Percentiles rank a stretch among this genome's conserved stretches.
Conservation (phyloP, 1,140 invertebrate genomes). For the Scaptomyza pallida region DNA sequence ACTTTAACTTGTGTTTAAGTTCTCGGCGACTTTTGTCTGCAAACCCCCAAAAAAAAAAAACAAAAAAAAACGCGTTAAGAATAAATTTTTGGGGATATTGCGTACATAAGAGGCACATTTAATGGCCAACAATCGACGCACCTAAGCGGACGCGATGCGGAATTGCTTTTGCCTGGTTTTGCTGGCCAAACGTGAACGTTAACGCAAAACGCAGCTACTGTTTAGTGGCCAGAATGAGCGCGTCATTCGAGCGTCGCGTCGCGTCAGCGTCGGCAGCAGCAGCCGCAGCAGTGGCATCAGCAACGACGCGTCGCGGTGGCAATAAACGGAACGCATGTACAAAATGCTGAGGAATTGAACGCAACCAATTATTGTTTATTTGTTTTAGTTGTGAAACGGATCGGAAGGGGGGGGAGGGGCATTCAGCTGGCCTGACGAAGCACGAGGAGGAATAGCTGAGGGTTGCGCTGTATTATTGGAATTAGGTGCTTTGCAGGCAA, state of each 20-base stretch:
- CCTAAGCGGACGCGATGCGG: conserved; percentile 23
- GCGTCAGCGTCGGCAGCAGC: conserved; percentile 19
- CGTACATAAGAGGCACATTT: conserved; percentile 51
- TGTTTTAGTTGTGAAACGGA: conserved; percentile 34
- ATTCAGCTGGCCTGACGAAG: not conserved
- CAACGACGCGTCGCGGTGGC: conserved; percentile 11
- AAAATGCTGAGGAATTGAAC: conserved; percentile 56
- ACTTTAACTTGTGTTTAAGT: not conserved
- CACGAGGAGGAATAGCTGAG: too few species aligned
- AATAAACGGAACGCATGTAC: conserved; percentile 50
- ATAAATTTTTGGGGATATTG: conserved; percentile 55
- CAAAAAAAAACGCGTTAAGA: conserved; percentile 43
- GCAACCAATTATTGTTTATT: conserved; percentile 72
- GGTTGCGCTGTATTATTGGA: not conserved
- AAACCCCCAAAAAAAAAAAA: too few species aligned
- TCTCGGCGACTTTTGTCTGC: not conserved
- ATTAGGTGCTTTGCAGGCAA: conserved; percentile 44
- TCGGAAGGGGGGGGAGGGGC: conserved; percentile 11
- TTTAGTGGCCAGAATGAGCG: conserved; percentile 2
- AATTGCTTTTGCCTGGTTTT: not conserved
- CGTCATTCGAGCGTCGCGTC: conserved; percentile 17
- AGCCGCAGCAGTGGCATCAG: too few species aligned
- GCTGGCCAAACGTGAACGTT: not conserved
- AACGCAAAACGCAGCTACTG: not conserved
- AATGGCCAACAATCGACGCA: conserved; percentile 51